Evolutionary conservation across 2,888 invertebrate genomes (phyloP), one percentile per base, ranked within the genome.

Genomic region (Apocheima hispidaria): DNA sequence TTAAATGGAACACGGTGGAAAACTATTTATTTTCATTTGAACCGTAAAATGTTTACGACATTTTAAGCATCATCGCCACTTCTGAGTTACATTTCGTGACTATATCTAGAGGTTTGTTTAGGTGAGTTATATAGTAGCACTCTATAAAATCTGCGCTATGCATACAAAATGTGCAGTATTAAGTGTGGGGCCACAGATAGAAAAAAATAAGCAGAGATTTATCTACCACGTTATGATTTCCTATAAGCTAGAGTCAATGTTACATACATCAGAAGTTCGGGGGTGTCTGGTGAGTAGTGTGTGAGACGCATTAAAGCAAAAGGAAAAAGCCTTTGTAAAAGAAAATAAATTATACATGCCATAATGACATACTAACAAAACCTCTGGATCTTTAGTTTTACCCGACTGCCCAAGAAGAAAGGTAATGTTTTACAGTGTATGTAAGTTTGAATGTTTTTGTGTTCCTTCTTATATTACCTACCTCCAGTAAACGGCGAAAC

Each of bases 11-110:
- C 81, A 76, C 74, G 74, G 80, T 77, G 84, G 81, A 89, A 86
- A 85, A 81, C 85, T 89, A 90, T 91, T 90, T 90, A 89, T 90
- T 90, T 88, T 84, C 83, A 82, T 87, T 83, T 72, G 71, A 79
- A 80, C 84, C 78, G 81, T 91, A 86, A 90, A 88, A 80, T 41
- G 73, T 91, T 91, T 85, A 92, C 86, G 88, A 79, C 82, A 77
- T 76, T 87, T 90, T 89, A 90, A 92, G 90, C 83, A 86, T 82
- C 83, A 81, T 79, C 78, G 77, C 77, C 82, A 84, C 83, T 86
- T 80, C 78, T 76, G 75, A 78, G 65, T 68, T 70, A 70, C 69
- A 65, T 68, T 73, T 72, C 63, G 67, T 68, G 68, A 66, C 65
- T 60, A 55, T 62, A 51, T 48, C 55, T 70, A 63, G 62, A 63